Evolutionary conservation across 2,888 invertebrate genomes (phyloP), one percentile per base, ranked within the genome.

Genomic region (Dryococelus australis): DNA sequence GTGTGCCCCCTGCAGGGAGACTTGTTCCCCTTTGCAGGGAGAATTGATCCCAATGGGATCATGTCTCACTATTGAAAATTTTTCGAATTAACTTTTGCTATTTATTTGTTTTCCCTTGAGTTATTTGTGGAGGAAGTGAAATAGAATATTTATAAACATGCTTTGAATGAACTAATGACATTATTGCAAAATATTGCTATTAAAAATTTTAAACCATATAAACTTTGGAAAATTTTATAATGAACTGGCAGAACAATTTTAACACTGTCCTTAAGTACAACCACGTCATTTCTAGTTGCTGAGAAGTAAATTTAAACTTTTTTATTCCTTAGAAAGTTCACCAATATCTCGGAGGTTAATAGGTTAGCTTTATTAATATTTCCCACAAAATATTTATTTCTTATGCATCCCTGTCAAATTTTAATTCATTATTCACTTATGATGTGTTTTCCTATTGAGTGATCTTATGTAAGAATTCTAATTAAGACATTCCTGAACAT

Each of bases 41-140:
- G 84, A 84, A 24, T 84, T 84, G 84, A 43, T 84, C 84, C 26
- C 84, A 43, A 43, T 84, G 84, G 84, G 84, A 47, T 43, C 43
- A 84, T 24, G 24, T 84, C 43, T 43, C 26, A 43, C 84, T 43
- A 43, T 43, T 43, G n/a, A 24, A 10, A 43, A 43, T 65, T 65
- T 65, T 65, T 65, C 8, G 6, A 6, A 65, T 65, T 16, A 65
- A 12, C 65, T 65, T 65, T 65, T 65, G 65, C 65, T 16, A 65
- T 24, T 13, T 24, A n/a, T 6, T 20, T 65, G 65, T 13, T 65
- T 24, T 43, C 84, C n/a, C 47, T 84, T 43, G 24, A 24, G 84
- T 84, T 43, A 47, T 43, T 65, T 65, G 5, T 65, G 65, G 5
- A 47, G 16, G 65, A n/a, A n/a, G n/a, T n/a, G n/a, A n/a, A n/a